Evolutionary conservation across 2,113 vertebrate genomes (phyloP).

Genomic region (Paramisgurnus dabryanus): DNA sequence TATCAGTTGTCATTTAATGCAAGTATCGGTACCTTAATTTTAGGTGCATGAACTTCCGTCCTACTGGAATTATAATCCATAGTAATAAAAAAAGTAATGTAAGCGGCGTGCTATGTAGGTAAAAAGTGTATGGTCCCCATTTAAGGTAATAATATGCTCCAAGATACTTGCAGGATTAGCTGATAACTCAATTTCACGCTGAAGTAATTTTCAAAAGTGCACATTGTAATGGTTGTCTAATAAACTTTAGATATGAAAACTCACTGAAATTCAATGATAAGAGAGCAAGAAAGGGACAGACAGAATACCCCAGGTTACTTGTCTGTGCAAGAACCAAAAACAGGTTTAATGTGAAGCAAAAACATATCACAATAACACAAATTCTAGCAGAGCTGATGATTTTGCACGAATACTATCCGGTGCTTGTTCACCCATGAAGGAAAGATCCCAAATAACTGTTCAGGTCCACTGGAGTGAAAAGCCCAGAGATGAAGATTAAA

Average conservation of each 20-base stretch:
- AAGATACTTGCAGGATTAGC: constrained; percentile 9
- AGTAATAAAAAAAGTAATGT: background rate
- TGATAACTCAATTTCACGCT: constrained; percentile 19
- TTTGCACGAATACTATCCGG: background rate
- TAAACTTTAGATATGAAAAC: background rate
- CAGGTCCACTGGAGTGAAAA: constrained; percentile 1
- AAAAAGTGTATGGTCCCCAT: background rate
- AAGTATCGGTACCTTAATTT: constrained; percentile 4
- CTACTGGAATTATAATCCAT: background rate
- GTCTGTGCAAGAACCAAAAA: constrained; percentile 22
- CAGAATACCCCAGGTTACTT: background rate
- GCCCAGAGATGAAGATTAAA: background rate
- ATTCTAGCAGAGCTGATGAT: background rate
- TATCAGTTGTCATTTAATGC: constrained; percentile 8
- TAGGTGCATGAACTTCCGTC: background rate
- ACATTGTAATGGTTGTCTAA: background rate
- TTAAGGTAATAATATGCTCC: background rate
- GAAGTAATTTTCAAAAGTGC: background rate
- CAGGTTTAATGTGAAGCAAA: background rate
- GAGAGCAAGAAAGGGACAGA: background rate
- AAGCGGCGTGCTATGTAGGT: background rate
- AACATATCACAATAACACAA: background rate
- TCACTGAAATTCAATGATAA: constrained; percentile 5
- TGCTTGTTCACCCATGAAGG: constrained; percentile 9
- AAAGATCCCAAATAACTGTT: background rate